These are phyloP conservation scores for Mobula hypostoma DNA, from an alignment of 2,113 vertebrate species.

Conservation along the genomic window DNA sequence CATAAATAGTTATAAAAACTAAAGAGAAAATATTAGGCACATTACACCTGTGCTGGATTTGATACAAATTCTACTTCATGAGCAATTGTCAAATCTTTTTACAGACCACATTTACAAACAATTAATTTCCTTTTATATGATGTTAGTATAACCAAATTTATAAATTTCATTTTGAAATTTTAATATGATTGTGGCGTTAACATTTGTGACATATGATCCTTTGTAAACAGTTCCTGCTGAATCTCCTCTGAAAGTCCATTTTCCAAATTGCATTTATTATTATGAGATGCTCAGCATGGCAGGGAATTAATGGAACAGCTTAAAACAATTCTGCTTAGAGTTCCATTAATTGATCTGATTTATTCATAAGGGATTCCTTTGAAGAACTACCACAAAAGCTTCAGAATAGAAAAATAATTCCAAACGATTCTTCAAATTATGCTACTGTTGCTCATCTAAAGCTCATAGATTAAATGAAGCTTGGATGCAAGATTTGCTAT, in stretches of 20 bases:
- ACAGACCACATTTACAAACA: neutral
- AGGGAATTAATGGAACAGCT: neutral
- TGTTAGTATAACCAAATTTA: neutral
- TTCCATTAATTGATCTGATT: neutral
- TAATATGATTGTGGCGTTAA: neutral
- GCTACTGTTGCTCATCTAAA: neutral
- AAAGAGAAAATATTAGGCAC: neutral
- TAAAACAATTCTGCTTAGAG: neutral
- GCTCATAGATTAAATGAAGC: neutral
- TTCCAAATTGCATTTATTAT: conserved; percentile 15
- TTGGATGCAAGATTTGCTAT: neutral
- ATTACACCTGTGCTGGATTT: neutral
- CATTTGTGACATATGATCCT: neutral
- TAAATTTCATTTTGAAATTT: neutral
- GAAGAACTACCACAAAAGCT: conserved; percentile 1
- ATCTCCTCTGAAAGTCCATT: neutral
- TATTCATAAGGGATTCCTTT: neutral
- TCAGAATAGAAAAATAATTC: neutral
- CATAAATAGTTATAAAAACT: neutral
- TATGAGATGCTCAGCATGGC: conserved; percentile 1
- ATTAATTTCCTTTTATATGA: neutral
- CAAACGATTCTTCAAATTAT: neutral
- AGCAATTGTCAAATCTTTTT: neutral
- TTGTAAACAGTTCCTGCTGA: neutral
- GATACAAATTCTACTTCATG: neutral